Evolutionary conservation across 1,140 invertebrate species (phyloP), one percentile per base, ranked within the genome.

Genomic region (Spodoptera litura): DNA sequence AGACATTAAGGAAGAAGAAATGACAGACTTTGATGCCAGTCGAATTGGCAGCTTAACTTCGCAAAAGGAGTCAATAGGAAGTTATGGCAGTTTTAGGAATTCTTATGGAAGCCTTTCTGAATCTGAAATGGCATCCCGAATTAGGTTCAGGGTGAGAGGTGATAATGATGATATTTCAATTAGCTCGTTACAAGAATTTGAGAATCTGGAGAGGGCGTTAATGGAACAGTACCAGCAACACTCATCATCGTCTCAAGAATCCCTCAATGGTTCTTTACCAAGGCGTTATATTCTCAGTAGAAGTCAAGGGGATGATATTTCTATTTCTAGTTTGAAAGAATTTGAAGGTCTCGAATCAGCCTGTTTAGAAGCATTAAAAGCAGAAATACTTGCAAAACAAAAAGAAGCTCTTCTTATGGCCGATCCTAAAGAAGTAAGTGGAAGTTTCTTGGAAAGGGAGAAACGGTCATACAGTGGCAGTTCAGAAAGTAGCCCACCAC

Each of bases 121-220:
- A 81, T 98, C 97, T 88, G 98, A 98, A 91, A 96, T 97, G 58
- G 91, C 98, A 8, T 97, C 97, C 0, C 96, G 97, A 3, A 96
- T 97, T 81, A 97, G 97, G 85, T 98, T 97, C 89, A 97, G 98
- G 86, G 96, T 96, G 0, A 96, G 96, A 76, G 96, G 97, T 4
- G 98, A 99, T 84, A 97, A 98, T 89, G 98, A 99, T 92, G 97
- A 98, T 92, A 95, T 98, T 27, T 99, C 98, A 0, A 96, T 99
- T 88, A 98, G 97, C 75, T 99, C 98, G 8, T 95, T 99, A 77
- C 98, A 99, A 92, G 98, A 99, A 91, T 99, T 99, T 95, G 98
- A 99, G 95, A 96, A 97, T 74, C 92, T 99, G 6, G 98, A 99
- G 93, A 96, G 96, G 85, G 96, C 97, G 0, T 92, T 96, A 51